Base-by-base conservation (phyloP, 2,797 vertebrate species). In the Sebastes hubbsi region DNA sequence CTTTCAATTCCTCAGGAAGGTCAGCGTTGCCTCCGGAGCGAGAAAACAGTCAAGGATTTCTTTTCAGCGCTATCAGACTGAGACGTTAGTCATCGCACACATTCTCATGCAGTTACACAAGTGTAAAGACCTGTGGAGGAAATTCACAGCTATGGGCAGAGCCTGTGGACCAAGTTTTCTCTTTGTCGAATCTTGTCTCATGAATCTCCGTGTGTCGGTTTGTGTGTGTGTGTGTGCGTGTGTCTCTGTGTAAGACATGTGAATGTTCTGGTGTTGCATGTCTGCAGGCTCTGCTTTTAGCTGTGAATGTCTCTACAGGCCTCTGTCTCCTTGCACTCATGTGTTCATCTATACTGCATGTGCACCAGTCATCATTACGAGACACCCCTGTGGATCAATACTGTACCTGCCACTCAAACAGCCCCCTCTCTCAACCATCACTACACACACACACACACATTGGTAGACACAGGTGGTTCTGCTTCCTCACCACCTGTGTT, bases 1-100 rank as follows among this genome's bases (percentile, higher is more conserved):
- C 75, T 61, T 88, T 72, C 61, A 65, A 81, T 88, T 85, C 78
- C 65, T 52, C 67, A 54, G 71, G 82, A 87, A 91, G 87, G 89
- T 83, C 83, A 70, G 24, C 0, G 0, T 75, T 75, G 61, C 22
- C 42, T 89, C 61, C 49, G n/a, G 16, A 81, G 61, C n/a, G 52
- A 60, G 18, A 70, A 76, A 29, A 49, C 56, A 78, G 24, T 56
- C 52, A 67, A 82, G 75, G 76, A 22, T 55, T 84, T 72, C 54
- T 66, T 36, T 77, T 66, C 32, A 63, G 62, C 42, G 60, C 62
- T 38, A 36, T 86, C 71, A 67, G 46, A 74, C 38, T 38, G 55
- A 81, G 69, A 62, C 36, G 65, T 83, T 52, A 72, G 49, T 77
- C 66, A 79, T 66, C 42, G 52, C 11, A 22, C 27, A 60, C 71